Evolutionary conservation across 2,888 invertebrate genomes (phyloP).

Genomic region (Lissonota sp.): DNA sequence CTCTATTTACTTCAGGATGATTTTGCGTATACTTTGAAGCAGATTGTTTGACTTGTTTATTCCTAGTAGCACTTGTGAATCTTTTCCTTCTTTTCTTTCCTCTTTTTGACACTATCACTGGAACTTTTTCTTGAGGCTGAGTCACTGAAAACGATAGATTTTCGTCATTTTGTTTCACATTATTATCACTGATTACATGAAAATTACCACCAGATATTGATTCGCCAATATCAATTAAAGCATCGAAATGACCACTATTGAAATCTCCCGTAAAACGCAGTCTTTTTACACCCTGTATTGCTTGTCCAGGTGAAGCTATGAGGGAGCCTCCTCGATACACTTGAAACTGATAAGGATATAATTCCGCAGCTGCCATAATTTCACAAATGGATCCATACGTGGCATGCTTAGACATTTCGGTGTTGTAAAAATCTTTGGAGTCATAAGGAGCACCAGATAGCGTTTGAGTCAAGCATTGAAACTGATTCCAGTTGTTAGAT

Average conservation of each 20-base stretch:
- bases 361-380: slow-evolving; percentile 19
- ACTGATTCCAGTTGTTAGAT: slow-evolving; percentile 14
- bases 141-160: no score
- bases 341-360: slow-evolving; percentile 28
- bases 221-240: not conserved
- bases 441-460: slow-evolving; percentile 6
- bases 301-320: not conserved
- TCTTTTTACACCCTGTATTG: not conserved
- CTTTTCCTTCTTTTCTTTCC: no score
- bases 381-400: slow-evolving; percentile 31
- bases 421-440: not conserved
- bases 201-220: not conserved
- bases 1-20: no score
- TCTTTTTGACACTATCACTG: no score
- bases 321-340: slow-evolving; percentile 21
- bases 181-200: not conserved
- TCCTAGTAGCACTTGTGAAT: no score
- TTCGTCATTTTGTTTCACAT: no score
- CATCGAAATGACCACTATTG: not conserved
- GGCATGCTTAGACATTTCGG: not conserved
- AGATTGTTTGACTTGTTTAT: no score
- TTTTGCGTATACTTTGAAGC: no score
- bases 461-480: slow-evolving; percentile 14
- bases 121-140: no score
- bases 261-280: not conserved